Evolutionary conservation across 2,797 vertebrate genomes (phyloP).

Genomic region (Pantherophis vulpinus): DNA sequence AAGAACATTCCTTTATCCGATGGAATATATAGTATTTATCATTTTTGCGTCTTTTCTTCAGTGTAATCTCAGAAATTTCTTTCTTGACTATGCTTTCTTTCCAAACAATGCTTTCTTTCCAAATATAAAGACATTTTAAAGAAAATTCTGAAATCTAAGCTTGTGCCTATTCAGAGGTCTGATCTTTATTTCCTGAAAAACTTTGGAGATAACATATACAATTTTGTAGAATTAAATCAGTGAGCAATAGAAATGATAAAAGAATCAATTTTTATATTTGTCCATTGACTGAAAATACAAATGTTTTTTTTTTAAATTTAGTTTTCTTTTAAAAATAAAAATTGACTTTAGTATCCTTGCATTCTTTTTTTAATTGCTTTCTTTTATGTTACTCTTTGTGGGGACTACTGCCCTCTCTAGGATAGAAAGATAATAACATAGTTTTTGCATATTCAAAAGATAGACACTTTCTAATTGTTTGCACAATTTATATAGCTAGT

Average conservation of each 20-base stretch:
- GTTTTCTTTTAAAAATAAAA: conserved; percentile 1
- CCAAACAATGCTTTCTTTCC: conserved; percentile 30
- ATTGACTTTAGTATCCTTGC: neutral
- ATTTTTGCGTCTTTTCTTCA: conserved; percentile 1
- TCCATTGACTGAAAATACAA: neutral
- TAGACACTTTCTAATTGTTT: conserved; percentile 16
- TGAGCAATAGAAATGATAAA: neutral
- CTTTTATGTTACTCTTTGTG: conserved; percentile 12
- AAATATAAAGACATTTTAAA: conserved; percentile 38
- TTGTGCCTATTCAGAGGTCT: neutral
- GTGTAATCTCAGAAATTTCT: conserved; percentile 20
- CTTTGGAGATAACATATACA: neutral
- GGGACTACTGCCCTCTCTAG: conserved; percentile 20
- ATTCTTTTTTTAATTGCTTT: conserved; percentile 31
- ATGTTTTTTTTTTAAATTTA: neutral
- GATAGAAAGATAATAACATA: conserved; percentile 34
- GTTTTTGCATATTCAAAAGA: conserved; percentile 12
- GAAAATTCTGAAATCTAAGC: conserved; percentile 3
- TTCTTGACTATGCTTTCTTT: conserved; percentile 6
- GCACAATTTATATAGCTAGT: conserved; percentile 21
- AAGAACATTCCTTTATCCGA: neutral
- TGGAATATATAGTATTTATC: neutral
- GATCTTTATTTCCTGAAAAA: neutral
- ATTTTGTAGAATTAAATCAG: neutral
- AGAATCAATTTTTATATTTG: conserved; percentile 5